phyloP scores from a whole-genome alignment of 2,113 vertebrate genomes.

The Budorcas taxicolor region DNA sequence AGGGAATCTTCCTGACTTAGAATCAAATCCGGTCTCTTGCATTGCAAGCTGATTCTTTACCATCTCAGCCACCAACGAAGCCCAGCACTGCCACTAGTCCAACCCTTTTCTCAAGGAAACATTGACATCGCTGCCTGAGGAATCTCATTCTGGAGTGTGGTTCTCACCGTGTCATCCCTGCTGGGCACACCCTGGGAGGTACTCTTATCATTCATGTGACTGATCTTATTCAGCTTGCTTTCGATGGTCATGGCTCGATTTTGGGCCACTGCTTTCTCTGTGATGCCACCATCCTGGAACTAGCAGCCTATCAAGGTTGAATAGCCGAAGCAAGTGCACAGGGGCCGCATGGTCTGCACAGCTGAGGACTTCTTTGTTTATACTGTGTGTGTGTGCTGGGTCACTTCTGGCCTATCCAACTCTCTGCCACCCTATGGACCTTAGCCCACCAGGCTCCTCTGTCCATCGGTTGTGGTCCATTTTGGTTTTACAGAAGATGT shows the following conservation, averaged over 20 bases:
- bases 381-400: neutral
- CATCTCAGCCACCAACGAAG: neutral
- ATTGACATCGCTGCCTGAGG: neutral
- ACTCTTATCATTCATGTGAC: neutral
- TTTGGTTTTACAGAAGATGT: neutral
- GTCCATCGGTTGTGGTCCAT: neutral
- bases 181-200: neutral
- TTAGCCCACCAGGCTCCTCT: neutral
- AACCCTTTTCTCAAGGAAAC: neutral
- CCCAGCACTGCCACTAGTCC: neutral
- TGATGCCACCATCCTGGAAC: neutral
- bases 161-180: neutral
- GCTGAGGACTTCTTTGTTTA: neutral
- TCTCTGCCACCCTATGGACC: neutral
- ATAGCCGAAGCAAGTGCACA: neutral
- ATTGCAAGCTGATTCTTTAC: neutral
- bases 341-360: neutral
- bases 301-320: neutral
- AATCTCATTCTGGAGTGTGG: neutral
- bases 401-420: neutral
- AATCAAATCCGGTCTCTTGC: neutral
- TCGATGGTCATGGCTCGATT: neutral
- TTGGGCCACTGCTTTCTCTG: neutral
- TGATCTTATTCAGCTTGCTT: neutral
- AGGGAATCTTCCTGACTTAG: neutral